Conservation (phyloP, 2,888 invertebrate species). For the Chloromyia formosa region DNA sequence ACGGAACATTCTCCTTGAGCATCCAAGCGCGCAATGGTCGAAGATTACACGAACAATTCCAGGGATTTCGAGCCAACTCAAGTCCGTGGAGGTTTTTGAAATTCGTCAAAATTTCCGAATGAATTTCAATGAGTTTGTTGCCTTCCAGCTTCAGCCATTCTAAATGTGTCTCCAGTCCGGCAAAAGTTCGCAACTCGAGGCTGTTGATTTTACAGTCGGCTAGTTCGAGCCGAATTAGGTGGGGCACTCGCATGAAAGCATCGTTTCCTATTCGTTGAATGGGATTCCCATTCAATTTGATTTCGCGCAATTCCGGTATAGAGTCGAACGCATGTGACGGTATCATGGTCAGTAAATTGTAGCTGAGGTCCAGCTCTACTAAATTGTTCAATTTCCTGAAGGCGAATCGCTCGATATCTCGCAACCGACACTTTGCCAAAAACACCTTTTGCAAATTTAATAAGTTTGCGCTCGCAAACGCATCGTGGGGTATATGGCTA, state of each 20-base stretch:
- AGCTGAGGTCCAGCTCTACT: constrained; percentile 82
- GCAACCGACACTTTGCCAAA: constrained; percentile 75
- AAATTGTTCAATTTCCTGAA: constrained; percentile 82
- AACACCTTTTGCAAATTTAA: constrained; percentile 84
- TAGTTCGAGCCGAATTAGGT: constrained; percentile 77
- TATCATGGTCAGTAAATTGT: constrained; percentile 73
- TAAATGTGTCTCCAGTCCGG: constrained; percentile 75
- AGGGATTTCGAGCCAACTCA: constrained; percentile 80
- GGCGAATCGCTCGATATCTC: constrained; percentile 75
- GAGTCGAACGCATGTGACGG: constrained; percentile 79
- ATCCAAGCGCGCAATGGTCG: constrained; percentile 82
- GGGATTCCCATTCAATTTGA: constrained; percentile 79
- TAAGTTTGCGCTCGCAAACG: constrained; percentile 78
- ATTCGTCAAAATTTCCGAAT: constrained; percentile 73
- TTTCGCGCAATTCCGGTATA: constrained; percentile 77
- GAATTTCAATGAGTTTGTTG: constrained; percentile 75
- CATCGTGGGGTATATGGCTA: constrained; percentile 72
- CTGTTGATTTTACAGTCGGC: constrained; percentile 75
- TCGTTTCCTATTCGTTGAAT: constrained; percentile 75
- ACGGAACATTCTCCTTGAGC: constrained; percentile 79
- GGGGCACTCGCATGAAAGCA: constrained; percentile 73
- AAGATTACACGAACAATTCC: constrained; percentile 83
- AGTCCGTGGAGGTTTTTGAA: constrained; percentile 77
- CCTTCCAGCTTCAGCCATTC: constrained; percentile 82
- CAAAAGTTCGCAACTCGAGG: constrained; percentile 76